These are phyloP conservation scores for Lacerta bilineata DNA, from an alignment of 2,797 vertebrate species.

Conservation along the genomic window DNA sequence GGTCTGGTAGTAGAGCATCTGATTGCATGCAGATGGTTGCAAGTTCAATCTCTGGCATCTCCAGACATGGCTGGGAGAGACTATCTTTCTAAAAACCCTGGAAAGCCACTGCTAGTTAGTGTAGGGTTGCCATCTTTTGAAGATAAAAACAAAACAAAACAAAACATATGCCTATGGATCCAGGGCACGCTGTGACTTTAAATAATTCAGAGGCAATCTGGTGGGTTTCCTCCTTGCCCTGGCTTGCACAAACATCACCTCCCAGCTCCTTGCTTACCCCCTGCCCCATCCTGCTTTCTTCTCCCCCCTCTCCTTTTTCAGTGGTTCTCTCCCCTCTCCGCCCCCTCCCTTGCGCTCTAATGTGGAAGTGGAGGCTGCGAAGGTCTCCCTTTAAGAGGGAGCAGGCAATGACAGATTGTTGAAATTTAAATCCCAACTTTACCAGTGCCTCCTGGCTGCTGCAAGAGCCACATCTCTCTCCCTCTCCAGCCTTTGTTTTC, in stretches of 20 bases:
- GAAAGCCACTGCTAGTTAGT: no score
- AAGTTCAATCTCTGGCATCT: no score
- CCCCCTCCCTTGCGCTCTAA: conserved; percentile 68
- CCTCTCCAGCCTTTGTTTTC: not conserved
- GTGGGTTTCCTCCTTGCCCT: conserved; percentile 29
- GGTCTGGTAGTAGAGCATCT: no score
- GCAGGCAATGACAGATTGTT: conserved; percentile 86
- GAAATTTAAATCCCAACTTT: conserved; percentile 82
- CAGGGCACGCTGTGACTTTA: conserved; percentile 65
- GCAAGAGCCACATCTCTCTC: conserved; percentile 46
- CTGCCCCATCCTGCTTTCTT: conserved; percentile 45
- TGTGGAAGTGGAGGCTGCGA: conserved; percentile 81
- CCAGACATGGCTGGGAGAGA: no score
- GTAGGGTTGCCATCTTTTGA: no score
- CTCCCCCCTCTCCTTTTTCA: conserved; percentile 21
- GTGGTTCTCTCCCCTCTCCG: conserved; percentile 39
- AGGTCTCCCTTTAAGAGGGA: conserved; percentile 87
- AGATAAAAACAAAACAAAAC: no score
- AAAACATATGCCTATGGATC: not conserved
- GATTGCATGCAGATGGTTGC: no score
- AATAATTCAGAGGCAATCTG: conserved; percentile 59
- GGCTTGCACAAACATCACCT: conserved; percentile 46
- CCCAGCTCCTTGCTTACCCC: conserved; percentile 34
- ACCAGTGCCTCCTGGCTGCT: conserved; percentile 55
- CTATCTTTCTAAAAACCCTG: no score